Evolutionary conservation across 1,140 invertebrate species (phyloP).

Genomic region (Scaptomyza montana): DNA sequence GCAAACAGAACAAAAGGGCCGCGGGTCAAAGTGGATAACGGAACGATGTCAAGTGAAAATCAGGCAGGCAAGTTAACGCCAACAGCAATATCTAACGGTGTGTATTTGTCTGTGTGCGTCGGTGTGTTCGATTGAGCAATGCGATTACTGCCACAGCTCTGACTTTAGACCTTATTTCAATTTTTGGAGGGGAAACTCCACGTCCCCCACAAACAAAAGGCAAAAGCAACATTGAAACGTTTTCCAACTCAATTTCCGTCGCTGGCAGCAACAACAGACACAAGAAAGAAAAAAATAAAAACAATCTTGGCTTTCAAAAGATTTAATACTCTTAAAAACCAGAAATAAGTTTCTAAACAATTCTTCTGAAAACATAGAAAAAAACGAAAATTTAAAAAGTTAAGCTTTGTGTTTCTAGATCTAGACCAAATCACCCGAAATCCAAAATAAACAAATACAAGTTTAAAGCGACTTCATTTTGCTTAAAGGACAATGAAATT

Average conservation of each 20-base stretch:
- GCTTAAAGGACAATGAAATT: neutral
- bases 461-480: neutral
- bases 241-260: conserved; percentile 50
- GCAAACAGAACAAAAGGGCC: conserved; percentile 18
- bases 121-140: conserved; percentile 19
- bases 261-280: conserved; percentile 10
- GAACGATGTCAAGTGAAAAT: conserved; percentile 30
- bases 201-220: neutral
- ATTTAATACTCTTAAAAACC: conserved; percentile 2
- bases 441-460: neutral
- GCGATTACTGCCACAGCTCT: conserved; percentile 27
- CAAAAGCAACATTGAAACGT: conserved; percentile 12
- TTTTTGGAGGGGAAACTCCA: neutral
- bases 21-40: conserved; percentile 15
- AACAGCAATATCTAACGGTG: conserved; percentile 9
- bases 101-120: neutral
- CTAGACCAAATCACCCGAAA: neutral
- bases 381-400: neutral
- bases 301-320: neutral
- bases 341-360: neutral
- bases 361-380: neutral
- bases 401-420: neutral
- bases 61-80: conserved; percentile 30
- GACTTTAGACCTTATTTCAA: conserved; percentile 30
- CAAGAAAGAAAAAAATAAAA: neutral